Conservation (phyloP, 1,140 invertebrate genomes). For the Harlomillsia oculata region DNA sequence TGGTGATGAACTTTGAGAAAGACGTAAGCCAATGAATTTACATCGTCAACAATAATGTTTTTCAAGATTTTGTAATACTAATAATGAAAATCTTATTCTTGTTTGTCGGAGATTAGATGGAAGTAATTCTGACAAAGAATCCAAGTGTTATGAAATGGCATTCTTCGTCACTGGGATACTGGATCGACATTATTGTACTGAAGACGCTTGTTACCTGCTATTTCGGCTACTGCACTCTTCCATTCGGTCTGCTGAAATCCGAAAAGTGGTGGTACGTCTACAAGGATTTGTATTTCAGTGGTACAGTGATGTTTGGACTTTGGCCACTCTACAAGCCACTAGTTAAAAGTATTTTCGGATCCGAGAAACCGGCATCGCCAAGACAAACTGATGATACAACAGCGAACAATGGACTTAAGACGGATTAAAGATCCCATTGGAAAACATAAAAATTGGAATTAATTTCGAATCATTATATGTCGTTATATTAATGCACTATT, state of each 20-base stretch:
- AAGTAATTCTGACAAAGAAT: slow-evolving; percentile 37
- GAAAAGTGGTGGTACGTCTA: slow-evolving; percentile 54
- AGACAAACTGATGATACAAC: not conserved
- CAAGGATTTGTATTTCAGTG: slow-evolving; percentile 52
- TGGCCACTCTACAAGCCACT: slow-evolving; percentile 49
- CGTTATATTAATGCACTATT: too few relatives aligned
- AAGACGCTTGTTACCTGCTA: slow-evolving; percentile 68
- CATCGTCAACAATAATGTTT: not conserved
- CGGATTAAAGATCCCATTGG: slow-evolving; percentile 1
- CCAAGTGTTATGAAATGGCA: slow-evolving; percentile 33
- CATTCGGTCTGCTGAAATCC: slow-evolving; percentile 66
- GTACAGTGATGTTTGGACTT: slow-evolving; percentile 50
- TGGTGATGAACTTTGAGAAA: slow-evolving; percentile 76
- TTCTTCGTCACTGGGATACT: slow-evolving; percentile 23
- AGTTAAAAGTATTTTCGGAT: slow-evolving; percentile 32
- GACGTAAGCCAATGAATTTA: slow-evolving; percentile 51
- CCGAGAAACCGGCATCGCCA: not conserved
- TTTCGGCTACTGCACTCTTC: slow-evolving; percentile 73
- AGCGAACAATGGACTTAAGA: slow-evolving; percentile 16
- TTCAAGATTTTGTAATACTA: not conserved
- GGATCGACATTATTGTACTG: slow-evolving; percentile 44
- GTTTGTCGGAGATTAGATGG: slow-evolving; percentile 37
- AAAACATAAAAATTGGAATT: not conserved
- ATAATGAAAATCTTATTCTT: slow-evolving; percentile 4
- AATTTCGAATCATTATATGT: too few relatives aligned